These are phyloP conservation scores for Hiodon alosoides DNA, from an alignment of 2,113 vertebrate genomes.

Conservation along the genomic window DNA sequence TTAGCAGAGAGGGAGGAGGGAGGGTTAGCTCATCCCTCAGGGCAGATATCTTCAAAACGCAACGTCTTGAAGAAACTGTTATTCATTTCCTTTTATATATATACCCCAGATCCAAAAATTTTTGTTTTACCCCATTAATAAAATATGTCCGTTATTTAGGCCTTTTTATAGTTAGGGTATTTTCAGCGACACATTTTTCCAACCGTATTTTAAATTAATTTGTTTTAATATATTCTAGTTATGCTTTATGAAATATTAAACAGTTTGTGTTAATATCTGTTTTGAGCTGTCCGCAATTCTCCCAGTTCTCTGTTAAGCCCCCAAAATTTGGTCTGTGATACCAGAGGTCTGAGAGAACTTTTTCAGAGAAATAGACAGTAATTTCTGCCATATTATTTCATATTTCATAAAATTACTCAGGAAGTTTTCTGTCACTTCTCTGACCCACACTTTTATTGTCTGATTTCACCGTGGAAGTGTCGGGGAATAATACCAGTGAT, in stretches of 20 bases:
- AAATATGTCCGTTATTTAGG: conserved; percentile 30
- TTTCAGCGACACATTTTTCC: conserved; percentile 16
- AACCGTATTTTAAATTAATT: conserved; percentile 28
- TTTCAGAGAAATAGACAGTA: background rate
- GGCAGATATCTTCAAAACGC: conserved; percentile 25
- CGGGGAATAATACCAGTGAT: conserved; percentile 21
- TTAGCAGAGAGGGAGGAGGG: conserved; percentile 21
- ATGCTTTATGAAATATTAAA: conserved; percentile 18
- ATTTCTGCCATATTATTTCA: background rate
- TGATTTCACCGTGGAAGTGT: conserved; percentile 17
- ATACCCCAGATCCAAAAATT: conserved; percentile 29
- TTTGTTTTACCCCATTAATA: conserved; percentile 27
- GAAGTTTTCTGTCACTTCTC: background rate
- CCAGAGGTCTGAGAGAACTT: background rate
- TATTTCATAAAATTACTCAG: background rate
- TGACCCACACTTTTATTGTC: background rate
- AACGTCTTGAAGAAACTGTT: conserved; percentile 28
- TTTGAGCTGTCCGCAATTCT: conserved; percentile 12
- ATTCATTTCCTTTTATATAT: conserved; percentile 32
- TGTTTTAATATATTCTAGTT: conserved; percentile 22
- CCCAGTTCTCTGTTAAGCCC: background rate
- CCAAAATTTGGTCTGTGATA: background rate
- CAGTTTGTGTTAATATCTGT: conserved; percentile 3
- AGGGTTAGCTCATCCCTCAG: conserved; percentile 5
- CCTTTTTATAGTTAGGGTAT: conserved; percentile 24